phyloP scores from a whole-genome alignment of 2,888 invertebrate genomes.

The Drosophila colorata region DNA sequence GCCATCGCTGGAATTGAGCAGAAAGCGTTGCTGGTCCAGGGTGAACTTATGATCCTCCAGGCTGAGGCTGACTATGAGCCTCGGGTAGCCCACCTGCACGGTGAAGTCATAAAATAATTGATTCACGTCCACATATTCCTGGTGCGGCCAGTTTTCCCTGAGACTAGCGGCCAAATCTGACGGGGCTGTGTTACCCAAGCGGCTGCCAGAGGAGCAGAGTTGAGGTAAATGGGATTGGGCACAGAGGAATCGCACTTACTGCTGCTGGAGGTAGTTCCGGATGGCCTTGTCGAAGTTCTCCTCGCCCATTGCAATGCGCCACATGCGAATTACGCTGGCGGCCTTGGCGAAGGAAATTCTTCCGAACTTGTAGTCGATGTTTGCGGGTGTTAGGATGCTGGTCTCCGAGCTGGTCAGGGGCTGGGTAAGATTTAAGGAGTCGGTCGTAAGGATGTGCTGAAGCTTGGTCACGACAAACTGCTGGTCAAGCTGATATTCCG shows the following conservation, averaged over 20 bases:
- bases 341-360: slow-evolving; percentile 89
- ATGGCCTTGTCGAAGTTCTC: slow-evolving; percentile 87
- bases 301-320: slow-evolving; percentile 87
- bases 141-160: slow-evolving; percentile 75
- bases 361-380: slow-evolving; percentile 87
- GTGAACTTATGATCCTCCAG: slow-evolving; percentile 20
- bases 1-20: slow-evolving; percentile 60
- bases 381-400: slow-evolving; percentile 86
- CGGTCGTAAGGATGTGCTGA: slow-evolving; percentile 87
- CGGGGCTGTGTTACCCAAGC: slow-evolving; percentile 84
- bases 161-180: slow-evolving; percentile 86
- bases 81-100: slow-evolving; percentile 88
- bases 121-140: slow-evolving; percentile 22
- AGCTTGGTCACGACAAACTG: slow-evolving; percentile 90
- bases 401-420: slow-evolving; percentile 86
- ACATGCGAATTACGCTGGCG: slow-evolving; percentile 88
- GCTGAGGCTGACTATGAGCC: slow-evolving; percentile 86
- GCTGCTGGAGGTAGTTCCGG: slow-evolving; percentile 86
- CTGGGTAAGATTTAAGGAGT: slow-evolving; percentile 86
- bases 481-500: slow-evolving; percentile 88
- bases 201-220: background rate
- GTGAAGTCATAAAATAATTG: slow-evolving; percentile 87
- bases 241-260: slow-evolving; percentile 80
- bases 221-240: background rate
- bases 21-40: slow-evolving; percentile 73